Conservation (phyloP, 1,140 invertebrate species). For the Antheraea mylitta region DNA sequence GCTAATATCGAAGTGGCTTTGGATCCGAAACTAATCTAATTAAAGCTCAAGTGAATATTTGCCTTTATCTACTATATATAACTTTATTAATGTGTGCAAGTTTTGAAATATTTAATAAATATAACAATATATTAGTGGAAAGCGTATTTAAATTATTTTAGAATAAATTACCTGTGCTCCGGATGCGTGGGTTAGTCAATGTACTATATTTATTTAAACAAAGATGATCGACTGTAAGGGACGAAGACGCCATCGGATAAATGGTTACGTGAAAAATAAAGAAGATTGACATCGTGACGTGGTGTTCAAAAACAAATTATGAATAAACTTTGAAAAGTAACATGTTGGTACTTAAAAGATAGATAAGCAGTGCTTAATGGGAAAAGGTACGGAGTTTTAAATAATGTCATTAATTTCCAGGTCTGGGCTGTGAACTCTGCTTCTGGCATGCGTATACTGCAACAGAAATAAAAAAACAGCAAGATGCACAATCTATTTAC, state of each 20-base stretch:
- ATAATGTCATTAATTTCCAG: slow-evolving; percentile 49
- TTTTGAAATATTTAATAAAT: slow-evolving; percentile 12
- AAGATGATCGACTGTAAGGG: background rate
- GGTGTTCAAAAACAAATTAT: slow-evolving; percentile 16
- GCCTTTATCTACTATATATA: slow-evolving; percentile 25
- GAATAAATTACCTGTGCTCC: slow-evolving; percentile 63
- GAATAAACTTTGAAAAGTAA: slow-evolving; percentile 12
- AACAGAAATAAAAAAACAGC: slow-evolving; percentile 71
- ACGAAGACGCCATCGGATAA: background rate
- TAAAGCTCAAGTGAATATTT: slow-evolving; percentile 41
- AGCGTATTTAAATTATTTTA: slow-evolving; percentile 29
- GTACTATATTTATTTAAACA: slow-evolving; percentile 15
- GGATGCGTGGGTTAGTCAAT: slow-evolving; percentile 45
- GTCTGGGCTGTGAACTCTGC: slow-evolving; percentile 56
- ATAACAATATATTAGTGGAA: slow-evolving; percentile 22
- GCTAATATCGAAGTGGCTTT: slow-evolving; percentile 41
- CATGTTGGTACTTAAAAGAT: slow-evolving; percentile 8
- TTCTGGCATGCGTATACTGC: slow-evolving; percentile 67
- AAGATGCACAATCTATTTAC: slow-evolving; percentile 67
- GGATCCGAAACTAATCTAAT: slow-evolving; percentile 52
- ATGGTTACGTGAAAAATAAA: background rate
- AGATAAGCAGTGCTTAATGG: slow-evolving; percentile 11
- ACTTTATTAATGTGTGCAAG: slow-evolving; percentile 6
- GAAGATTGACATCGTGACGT: background rate
- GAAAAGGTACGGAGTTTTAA: slow-evolving; percentile 26